A percentile compares a stretch with the other conserved stretches of the same genome.
Evolutionary conservation across 2,113 vertebrate species (phyloP).

Genomic region (Paracanthobrama guichenoti): DNA sequence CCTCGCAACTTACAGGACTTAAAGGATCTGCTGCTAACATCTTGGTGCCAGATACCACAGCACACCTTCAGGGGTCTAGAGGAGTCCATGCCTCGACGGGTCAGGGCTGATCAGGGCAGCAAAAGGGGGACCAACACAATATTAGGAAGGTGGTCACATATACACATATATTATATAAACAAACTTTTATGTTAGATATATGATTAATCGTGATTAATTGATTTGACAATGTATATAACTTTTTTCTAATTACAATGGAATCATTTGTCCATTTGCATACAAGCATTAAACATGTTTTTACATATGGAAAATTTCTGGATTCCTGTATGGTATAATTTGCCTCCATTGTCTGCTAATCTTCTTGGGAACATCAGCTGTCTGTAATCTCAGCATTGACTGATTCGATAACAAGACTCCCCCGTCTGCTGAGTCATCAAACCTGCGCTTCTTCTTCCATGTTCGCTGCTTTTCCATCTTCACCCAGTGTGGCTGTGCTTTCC

Average conservation of each 20-base stretch:
- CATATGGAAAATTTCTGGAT: neutral
- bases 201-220: no score
- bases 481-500: neutral
- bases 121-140: no score
- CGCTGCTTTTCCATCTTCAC: no score
- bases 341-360: neutral
- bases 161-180: no score
- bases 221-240: neutral
- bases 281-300: neutral
- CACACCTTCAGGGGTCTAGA: no score
- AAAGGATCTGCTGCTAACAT: no score
- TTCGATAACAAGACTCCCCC: constrained; percentile 19
- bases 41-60: no score
- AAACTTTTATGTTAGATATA: no score
- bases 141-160: no score
- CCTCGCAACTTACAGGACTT: no score
- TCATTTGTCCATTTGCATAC: neutral
- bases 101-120: no score
- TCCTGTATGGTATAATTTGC: neutral
- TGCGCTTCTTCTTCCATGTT: neutral
- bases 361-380: constrained; percentile 16
- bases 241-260: neutral
- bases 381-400: constrained; percentile 39
- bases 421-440: constrained; percentile 47
- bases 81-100: no score